Conservation (phyloP, 2,113 vertebrate genomes). For the Corvus moneduloides region DNA sequence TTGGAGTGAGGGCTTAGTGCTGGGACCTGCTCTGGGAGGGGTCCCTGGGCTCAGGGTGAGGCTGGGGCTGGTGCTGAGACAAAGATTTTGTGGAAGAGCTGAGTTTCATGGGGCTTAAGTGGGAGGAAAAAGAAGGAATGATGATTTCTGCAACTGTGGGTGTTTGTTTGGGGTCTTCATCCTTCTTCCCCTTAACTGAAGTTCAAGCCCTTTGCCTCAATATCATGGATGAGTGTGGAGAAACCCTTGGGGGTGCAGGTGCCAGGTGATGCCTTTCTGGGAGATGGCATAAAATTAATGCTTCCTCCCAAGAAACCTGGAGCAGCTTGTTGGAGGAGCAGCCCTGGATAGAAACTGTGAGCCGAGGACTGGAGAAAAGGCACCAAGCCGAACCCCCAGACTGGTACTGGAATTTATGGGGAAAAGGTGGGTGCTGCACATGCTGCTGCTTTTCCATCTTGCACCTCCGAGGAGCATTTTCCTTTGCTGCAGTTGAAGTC, state of each 20-base stretch:
- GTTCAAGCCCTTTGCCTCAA: not conserved
- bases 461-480: not conserved
- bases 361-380: not conserved
- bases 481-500: not conserved
- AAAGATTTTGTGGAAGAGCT: not conserved
- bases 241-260: not conserved
- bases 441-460: accelerated
- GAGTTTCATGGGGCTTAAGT: not conserved
- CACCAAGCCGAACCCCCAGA: no score
- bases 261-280: not conserved
- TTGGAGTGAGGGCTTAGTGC: not conserved
- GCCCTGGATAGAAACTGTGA: accelerated
- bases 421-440: not conserved
- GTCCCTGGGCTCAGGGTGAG: not conserved
- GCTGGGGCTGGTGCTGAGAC: not conserved
- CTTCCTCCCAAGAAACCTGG: not conserved
- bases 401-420: not conserved
- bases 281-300: no score
- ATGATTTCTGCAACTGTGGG: not conserved
- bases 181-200: not conserved
- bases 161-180: not conserved
- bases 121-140: not conserved
- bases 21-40: not conserved
- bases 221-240: accelerated
- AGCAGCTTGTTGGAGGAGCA: not conserved